Percentiles rank a stretch among this genome's conserved stretches.
Conservation (phyloP, 2,113 vertebrate species). For the Carassius auratus region DNA sequence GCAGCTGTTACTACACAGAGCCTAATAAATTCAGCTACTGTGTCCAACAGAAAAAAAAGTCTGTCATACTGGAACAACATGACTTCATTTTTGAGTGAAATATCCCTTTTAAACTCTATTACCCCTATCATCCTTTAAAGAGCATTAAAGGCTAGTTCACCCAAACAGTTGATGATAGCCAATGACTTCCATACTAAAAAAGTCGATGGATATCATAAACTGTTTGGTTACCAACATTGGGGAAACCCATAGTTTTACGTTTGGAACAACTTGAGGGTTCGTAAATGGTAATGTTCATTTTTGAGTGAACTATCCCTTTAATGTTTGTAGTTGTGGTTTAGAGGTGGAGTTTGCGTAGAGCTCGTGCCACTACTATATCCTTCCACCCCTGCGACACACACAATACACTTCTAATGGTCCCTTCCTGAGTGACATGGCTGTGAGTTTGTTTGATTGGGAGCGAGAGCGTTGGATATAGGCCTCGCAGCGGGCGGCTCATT, state of each 20-base stretch:
- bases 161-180: not conserved
- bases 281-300: not conserved
- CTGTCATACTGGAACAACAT: not conserved
- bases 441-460: slow-evolving; percentile 63
- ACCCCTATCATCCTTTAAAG: not conserved
- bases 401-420: slow-evolving; percentile 1
- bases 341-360: slow-evolving; percentile 55
- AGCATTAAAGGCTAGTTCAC: slow-evolving; percentile 40
- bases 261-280: not conserved
- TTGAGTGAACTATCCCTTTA: not conserved
- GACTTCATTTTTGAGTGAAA: not conserved
- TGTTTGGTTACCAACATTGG: too few relatives aligned
- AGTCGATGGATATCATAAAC: too few relatives aligned
- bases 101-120: not conserved
- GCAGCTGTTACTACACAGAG: too few relatives aligned
- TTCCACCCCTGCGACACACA: not conserved
- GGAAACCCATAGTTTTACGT: not conserved
- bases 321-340: slow-evolving; percentile 52
- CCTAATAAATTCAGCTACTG: too few relatives aligned
- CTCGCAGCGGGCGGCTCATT: slow-evolving; percentile 61
- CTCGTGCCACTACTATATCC: slow-evolving; percentile 61
- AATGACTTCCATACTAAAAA: too few relatives aligned
- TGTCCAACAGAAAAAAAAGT: not conserved
- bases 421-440: slow-evolving; percentile 63
- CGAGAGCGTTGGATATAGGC: slow-evolving; percentile 63